Base-by-base conservation (phyloP, 2,113 vertebrate genomes). In the Sylvilagus bachmani region DNA sequence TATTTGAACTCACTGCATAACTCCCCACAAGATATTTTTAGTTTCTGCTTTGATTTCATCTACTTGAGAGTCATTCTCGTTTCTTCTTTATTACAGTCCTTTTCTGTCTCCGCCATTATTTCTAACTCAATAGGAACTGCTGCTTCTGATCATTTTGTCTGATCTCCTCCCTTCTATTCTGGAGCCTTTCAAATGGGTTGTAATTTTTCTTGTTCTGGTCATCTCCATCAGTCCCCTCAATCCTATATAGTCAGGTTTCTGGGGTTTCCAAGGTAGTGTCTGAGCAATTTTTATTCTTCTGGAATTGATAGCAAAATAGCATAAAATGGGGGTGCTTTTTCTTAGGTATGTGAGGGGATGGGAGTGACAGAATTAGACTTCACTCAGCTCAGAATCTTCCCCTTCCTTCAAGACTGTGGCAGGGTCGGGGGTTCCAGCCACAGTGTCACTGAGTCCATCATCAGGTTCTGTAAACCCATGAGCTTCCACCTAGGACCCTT, bases 11-110 rank as follows among this genome's bases (percentile, higher is more conserved):
- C 33, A 80, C 58, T 93, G 66, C 33, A 62, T 93, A 96, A 93
- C 66, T 87, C 61, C 69, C 62, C 4, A 33, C 38, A 53, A 95
- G 61, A 10, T 92, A 95, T 84, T 89, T 94, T 97, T 93, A 92
- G 67, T 66, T 82, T 36, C 66, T 93, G 17, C 44, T 89, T 93
- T 91, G 69, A 93, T 89, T 95, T 93, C 67, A 90, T 58, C 71
- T 93, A 55, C 33, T 94, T 61, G 36, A 83, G 66, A 95, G 44
- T 25, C 81, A 71, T 55, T 77, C 27, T 82, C 31, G 80, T 93
- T 91, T 90, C 19, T 81, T 71, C 61, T 92, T 82, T 86, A 61
- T 73, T 93, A 58, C 2, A 66, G 7, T 70, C 70, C 79, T 89
- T 85, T 89, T 73, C 78, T 62, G 16, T 62, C 27, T 90, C 29